Conservation (phyloP, 2,797 vertebrate species). For the Enteromius trimaculatus region DNA sequence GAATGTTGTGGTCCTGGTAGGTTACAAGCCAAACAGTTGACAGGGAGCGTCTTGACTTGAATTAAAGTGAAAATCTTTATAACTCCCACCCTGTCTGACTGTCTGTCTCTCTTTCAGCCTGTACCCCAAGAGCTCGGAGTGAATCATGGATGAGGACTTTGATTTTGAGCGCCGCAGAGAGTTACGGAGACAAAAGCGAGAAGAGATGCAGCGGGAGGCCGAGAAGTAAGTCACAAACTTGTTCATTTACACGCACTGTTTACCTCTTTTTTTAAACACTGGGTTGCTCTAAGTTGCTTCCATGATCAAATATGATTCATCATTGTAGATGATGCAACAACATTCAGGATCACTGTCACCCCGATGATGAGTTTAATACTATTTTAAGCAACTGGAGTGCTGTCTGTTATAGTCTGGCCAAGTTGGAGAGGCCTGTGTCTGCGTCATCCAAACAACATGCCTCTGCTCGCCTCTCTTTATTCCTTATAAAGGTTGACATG, state of each 20-base stretch:
- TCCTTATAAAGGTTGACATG: slow-evolving; percentile 56
- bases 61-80: slow-evolving; percentile 15
- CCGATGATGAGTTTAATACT: background rate
- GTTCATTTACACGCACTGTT: background rate
- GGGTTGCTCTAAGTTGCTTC: background rate
- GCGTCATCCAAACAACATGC: slow-evolving; percentile 49
- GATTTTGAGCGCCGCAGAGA: slow-evolving; percentile 96
- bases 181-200: slow-evolving; percentile 94
- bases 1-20: slow-evolving; percentile 76
- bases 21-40: slow-evolving; percentile 78
- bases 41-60: background rate
- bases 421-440: slow-evolving; percentile 22
- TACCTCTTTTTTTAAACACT: background rate
- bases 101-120: slow-evolving; percentile 65
- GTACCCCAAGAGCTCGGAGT: slow-evolving; percentile 59
- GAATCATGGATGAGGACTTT: slow-evolving; percentile 92
- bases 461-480: slow-evolving; percentile 42
- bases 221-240: slow-evolving; percentile 82
- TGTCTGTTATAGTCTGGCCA: slow-evolving; percentile 24
- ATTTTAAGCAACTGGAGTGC: slow-evolving; percentile 17
- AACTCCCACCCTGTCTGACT: slow-evolving; percentile 1
- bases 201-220: slow-evolving; percentile 91
- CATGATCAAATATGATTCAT: background rate
- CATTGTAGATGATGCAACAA: background rate
- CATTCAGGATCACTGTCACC: slow-evolving; percentile 19